Evolutionary conservation across 2,797 vertebrate species (phyloP).

Genomic region (Acrocephalus scirpaceus): DNA sequence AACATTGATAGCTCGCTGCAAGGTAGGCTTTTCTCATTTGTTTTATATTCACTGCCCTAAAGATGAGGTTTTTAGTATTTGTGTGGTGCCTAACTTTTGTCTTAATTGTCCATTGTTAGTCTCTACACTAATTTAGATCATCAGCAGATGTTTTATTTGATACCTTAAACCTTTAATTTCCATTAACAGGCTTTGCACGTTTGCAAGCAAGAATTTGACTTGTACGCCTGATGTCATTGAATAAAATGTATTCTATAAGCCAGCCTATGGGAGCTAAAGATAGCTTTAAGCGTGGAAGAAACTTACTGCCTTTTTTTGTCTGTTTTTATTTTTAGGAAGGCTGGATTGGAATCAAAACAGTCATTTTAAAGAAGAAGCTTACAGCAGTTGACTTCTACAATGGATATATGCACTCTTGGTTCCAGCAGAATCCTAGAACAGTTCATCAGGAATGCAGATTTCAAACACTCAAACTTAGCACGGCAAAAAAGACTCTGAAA

Average conservation of each 20-base stretch:
- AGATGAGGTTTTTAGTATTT: neutral
- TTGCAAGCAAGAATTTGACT: neutral
- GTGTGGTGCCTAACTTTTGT: neutral
- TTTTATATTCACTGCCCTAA: neutral
- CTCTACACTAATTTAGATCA: neutral
- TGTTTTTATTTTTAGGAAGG: conserved; percentile 79
- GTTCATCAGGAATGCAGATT: conserved; percentile 75
- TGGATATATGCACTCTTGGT: conserved; percentile 88
- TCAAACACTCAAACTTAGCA: conserved; percentile 76
- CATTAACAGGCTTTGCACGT: neutral
- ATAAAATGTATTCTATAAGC: neutral
- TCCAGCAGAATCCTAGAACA: conserved; percentile 43
- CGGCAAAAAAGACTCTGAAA: conserved; percentile 33
- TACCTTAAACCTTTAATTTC: neutral
- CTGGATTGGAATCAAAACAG: conserved; percentile 87
- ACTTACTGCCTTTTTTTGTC: neutral
- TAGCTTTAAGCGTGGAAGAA: neutral
- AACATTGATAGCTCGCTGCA: conserved; percentile 84
- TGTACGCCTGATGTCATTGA: neutral
- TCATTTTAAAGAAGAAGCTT: conserved; percentile 87
- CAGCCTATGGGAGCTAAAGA: neutral
- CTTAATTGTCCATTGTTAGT: neutral
- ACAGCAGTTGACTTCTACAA: conserved; percentile 94
- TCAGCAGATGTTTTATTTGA: neutral
- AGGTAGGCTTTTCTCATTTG: conserved; percentile 77